Conservation (phyloP, 2,113 vertebrate genomes). For the Chlamydotis undulata region DNA sequence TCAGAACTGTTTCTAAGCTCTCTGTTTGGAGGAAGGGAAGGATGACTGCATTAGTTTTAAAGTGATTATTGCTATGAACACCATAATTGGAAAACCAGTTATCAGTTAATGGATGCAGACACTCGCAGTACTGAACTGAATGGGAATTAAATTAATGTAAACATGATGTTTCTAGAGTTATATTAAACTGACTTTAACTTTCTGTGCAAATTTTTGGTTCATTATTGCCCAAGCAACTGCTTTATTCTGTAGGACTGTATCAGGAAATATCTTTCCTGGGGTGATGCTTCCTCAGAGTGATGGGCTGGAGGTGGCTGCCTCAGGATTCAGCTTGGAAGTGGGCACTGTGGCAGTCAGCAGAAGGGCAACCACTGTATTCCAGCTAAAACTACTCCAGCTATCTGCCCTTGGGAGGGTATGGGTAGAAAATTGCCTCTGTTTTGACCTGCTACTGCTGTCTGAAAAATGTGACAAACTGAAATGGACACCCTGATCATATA, state of each 20-base stretch:
- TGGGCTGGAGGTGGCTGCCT: not conserved
- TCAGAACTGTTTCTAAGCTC: not conserved
- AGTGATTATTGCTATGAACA: not conserved
- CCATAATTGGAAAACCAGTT: not conserved
- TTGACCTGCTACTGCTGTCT: conserved; percentile 21
- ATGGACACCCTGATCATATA: conserved; percentile 37
- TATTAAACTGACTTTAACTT: conserved; percentile 37
- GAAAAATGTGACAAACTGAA: conserved; percentile 49
- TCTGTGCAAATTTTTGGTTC: conserved; percentile 9
- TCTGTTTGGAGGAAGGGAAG: not conserved
- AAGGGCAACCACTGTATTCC: not conserved
- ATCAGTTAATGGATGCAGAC: not conserved
- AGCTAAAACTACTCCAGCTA: not conserved
- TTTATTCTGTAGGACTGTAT: not conserved
- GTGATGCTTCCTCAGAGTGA: not conserved
- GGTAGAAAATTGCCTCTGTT: not conserved
- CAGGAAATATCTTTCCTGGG: not conserved
- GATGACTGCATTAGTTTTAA: not conserved
- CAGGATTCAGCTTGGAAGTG: not conserved
- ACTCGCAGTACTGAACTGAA: not conserved
- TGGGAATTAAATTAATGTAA: conserved; percentile 21
- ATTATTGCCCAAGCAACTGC: not conserved
- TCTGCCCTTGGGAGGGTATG: not conserved
- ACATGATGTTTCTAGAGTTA: conserved; percentile 14
- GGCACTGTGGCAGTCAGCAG: not conserved